A percentile compares a stretch with the other conserved stretches of the same genome.
These are phyloP conservation scores for Hoplias malabaricus DNA, from an alignment of 2,113 vertebrate genomes.

Conservation along the genomic window DNA sequence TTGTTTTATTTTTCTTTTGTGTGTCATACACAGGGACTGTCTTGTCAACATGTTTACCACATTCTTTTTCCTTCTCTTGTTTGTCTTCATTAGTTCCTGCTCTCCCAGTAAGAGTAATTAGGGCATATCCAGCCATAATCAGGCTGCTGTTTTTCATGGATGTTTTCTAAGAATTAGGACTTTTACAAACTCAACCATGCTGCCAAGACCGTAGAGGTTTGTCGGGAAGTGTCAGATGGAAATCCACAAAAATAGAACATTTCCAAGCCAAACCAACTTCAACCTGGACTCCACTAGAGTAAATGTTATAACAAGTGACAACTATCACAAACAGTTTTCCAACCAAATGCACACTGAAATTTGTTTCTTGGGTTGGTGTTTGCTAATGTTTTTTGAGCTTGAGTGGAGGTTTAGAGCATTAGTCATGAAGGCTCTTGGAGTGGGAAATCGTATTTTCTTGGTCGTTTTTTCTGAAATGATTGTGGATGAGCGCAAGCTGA, in stretches of 20 bases:
- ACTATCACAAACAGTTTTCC: background rate
- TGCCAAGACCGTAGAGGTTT: background rate
- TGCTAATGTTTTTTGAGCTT: background rate
- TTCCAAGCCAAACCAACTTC: background rate
- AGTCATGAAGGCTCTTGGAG: background rate
- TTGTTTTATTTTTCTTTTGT: background rate
- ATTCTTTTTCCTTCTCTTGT: background rate
- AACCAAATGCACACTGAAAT: background rate
- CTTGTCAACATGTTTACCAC: background rate
- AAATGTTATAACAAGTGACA: background rate
- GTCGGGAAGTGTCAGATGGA: background rate
- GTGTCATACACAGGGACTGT: background rate
- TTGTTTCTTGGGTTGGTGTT: background rate
- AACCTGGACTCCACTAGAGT: background rate
- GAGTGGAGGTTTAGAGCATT: background rate
- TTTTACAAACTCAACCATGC: background rate
- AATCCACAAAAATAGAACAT: background rate
- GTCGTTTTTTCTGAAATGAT: background rate
- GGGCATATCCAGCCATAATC: constrained; percentile 8
- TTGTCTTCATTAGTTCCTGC: background rate
- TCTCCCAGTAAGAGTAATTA: background rate
- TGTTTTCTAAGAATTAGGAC: background rate
- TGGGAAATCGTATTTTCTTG: background rate
- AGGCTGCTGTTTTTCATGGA: background rate
- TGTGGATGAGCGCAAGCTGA: background rate